Base-by-base conservation (phyloP, 1,140 invertebrate species). In the Trissolcus basalis region DNA sequence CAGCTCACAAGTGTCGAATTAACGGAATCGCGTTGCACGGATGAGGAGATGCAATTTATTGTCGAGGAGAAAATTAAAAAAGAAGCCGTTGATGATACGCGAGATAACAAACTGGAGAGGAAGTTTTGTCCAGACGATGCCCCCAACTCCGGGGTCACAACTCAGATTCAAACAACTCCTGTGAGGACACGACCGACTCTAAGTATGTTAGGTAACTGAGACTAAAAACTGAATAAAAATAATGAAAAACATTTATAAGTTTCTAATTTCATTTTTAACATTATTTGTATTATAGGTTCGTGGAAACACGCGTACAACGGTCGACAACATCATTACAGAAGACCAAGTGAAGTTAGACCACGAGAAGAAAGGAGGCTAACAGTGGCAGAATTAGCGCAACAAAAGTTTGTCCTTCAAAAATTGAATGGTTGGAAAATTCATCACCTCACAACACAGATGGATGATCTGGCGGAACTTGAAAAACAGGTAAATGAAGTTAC, bases 391-490 rank as follows among this genome's bases (percentile, higher is more conserved):
- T 89, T 98, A 73, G 95, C 96, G 1, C 95, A 94, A 87, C 96
- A 98, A 83, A 93, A 93, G 78, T 92, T 96, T 82, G 94, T 97
- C 16, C 86, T 95, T 64, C 93, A 96, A 77, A 96, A 95, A 88
- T 91, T 96, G n/a, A 95, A 96, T 83, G 97, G 96, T 9, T 99
- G 97, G 97, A 98, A 98, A 89, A 90, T 98, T 27, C 93, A 96
- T 90, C 95, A 98, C 89, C 90, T 98, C 50, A 94, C 92, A 11
- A 92, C 96, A 19, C 96, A 98, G 90, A 94, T 98, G 92, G 96
- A 98, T 81, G 95, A 97, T 87, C 87, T 98, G 88, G 96, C 97
- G 85, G 90, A 82, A 61, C 84, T 84, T 60, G 87, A 89, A 84
- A 91, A 87, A 84, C 85, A 82, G 81, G 90, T 83, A 79, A 90